Evolutionary conservation across 1,140 invertebrate genomes (phyloP).

Genomic region (Drosophila suzukii): DNA sequence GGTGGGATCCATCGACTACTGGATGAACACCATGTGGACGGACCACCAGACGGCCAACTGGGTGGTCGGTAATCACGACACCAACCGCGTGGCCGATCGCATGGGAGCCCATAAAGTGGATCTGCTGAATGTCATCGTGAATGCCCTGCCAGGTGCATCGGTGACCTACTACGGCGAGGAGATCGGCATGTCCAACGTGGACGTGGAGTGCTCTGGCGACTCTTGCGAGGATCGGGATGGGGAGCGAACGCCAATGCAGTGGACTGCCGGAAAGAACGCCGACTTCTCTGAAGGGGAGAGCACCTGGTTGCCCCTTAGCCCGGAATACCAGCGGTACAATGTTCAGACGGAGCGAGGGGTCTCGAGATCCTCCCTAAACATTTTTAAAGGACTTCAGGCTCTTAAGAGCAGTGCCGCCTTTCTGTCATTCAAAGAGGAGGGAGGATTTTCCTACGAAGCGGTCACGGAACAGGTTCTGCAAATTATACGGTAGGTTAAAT

Average conservation of each 20-base stretch:
- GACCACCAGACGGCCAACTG: slow-evolving; percentile 85
- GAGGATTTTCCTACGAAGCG: slow-evolving; percentile 72
- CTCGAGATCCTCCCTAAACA: slow-evolving; percentile 67
- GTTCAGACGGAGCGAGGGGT: slow-evolving; percentile 84
- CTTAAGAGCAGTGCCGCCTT: slow-evolving; percentile 72
- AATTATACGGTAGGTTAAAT: slow-evolving; percentile 60
- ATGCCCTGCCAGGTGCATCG: slow-evolving; percentile 89
- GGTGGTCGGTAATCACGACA: slow-evolving; percentile 88
- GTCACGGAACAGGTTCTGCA: slow-evolving; percentile 71
- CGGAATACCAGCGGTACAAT: slow-evolving; percentile 86
- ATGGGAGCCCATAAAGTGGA: slow-evolving; percentile 87
- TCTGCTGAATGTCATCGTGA: slow-evolving; percentile 88
- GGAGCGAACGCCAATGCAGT: slow-evolving; percentile 88
- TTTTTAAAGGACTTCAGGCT: slow-evolving; percentile 71
- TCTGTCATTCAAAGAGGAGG: slow-evolving; percentile 57
- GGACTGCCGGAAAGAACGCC: slow-evolving; percentile 86
- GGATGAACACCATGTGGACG: slow-evolving; percentile 85
- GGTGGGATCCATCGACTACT: slow-evolving; percentile 82
- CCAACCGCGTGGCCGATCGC: slow-evolving; percentile 86
- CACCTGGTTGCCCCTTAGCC: slow-evolving; percentile 89
- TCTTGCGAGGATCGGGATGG: slow-evolving; percentile 86
- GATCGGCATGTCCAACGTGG: slow-evolving; percentile 90
- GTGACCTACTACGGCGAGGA: slow-evolving; percentile 94
- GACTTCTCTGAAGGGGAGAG: slow-evolving; percentile 87
- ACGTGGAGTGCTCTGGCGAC: slow-evolving; percentile 85